These are phyloP conservation scores for Petrolisthes manimaculis DNA, from an alignment of 2,888 invertebrate species.

Conservation along the genomic window DNA sequence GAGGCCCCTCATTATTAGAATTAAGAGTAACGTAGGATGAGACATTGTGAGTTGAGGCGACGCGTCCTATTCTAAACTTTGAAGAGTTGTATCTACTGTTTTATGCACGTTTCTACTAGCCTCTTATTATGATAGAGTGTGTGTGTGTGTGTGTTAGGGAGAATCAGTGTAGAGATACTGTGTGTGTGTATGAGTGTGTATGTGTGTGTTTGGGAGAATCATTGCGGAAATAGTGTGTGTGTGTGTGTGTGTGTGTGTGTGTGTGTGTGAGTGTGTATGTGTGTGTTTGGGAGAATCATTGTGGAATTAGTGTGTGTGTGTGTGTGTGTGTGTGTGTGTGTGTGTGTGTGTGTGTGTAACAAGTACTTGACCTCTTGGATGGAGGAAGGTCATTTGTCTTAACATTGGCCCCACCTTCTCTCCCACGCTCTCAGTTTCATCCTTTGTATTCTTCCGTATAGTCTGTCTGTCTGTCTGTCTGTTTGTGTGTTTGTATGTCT, in stretches of 20 bases:
- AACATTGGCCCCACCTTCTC: not conserved
- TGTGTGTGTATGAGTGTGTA: not conserved
- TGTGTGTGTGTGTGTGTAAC: not conserved
- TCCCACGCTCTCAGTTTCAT: not conserved
- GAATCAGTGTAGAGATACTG: no score
- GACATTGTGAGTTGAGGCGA: no score
- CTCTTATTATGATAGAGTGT: not conserved
- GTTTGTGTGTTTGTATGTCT: no score
- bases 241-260: not conserved
- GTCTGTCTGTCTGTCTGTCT: no score
- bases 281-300: not conserved
- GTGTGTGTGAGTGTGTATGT: not conserved
- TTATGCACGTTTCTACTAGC: no score
- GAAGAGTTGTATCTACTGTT: no score
- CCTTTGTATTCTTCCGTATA: not conserved
- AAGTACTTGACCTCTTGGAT: not conserved
- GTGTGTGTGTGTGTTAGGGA: conserved; percentile 1
- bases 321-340: not conserved
- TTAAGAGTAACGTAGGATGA: no score
- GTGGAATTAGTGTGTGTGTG: not conserved
- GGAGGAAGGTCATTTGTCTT: not conserved
- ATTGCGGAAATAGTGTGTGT: not conserved
- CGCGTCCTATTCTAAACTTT: no score
- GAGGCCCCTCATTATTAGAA: no score
- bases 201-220: not conserved